A percentile compares a stretch with the other conserved stretches of the same genome.
These are phyloP conservation scores for Mallotus villosus DNA, from an alignment of 2,797 vertebrate species.

Conservation along the genomic window DNA sequence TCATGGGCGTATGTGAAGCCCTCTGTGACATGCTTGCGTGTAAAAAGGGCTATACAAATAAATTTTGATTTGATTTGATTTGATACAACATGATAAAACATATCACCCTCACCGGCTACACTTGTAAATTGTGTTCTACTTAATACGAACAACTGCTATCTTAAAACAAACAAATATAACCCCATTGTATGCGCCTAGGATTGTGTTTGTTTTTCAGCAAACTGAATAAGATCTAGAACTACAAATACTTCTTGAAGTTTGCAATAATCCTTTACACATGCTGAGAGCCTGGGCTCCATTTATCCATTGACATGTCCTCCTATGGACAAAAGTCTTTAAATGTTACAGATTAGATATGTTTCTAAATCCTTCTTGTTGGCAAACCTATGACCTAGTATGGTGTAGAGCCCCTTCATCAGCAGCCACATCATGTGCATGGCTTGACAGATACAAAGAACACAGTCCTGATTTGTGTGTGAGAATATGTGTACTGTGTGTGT, in stretches of 20 bases:
- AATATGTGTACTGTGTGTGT: conserved; percentile 43
- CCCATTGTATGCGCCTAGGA: neutral
- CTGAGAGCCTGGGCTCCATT: neutral
- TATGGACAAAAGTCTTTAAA: too few relatives aligned
- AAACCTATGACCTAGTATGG: neutral
- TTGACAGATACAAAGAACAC: conserved; percentile 73
- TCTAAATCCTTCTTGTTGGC: neutral
- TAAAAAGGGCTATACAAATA: too few relatives aligned
- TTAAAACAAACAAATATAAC: neutral
- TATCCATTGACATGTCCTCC: neutral
- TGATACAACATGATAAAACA: conserved; percentile 11
- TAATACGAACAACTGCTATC: neutral
- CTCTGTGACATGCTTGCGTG: too few relatives aligned
- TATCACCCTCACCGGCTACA: neutral
- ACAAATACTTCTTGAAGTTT: neutral
- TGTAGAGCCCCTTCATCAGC: conserved; percentile 53
- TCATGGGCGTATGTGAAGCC: too few relatives aligned
- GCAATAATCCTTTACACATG: neutral
- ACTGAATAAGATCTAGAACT: neutral
- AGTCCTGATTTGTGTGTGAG: conserved; percentile 60
- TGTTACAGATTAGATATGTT: neutral
- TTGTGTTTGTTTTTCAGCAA: too few relatives aligned
- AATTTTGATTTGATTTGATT: too few relatives aligned
- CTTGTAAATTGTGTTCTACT: conserved; percentile 4
- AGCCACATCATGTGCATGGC: conserved; percentile 74